Evolutionary conservation across 2,797 vertebrate genomes (phyloP).

Genomic region (Acestrorhynchus altus): DNA sequence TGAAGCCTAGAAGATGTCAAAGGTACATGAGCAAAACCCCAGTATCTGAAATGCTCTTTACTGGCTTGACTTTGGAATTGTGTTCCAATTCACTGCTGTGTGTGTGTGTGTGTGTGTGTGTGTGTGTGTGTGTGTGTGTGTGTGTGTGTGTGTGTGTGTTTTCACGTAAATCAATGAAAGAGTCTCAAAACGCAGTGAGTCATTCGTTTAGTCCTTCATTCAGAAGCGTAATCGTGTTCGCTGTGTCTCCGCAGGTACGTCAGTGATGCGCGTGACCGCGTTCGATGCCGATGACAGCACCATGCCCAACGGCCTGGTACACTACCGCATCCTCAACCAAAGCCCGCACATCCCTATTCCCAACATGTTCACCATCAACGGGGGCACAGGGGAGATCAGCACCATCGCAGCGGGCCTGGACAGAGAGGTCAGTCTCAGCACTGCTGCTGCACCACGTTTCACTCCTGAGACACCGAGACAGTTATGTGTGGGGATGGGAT

Average conservation of each 20-base stretch:
- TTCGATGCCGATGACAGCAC: constrained; percentile 91
- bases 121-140: constrained; percentile 23
- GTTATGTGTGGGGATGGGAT: too few species aligned
- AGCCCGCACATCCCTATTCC: constrained; percentile 93
- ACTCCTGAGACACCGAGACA: background rate
- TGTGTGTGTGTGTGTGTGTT: background rate
- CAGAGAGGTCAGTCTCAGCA: constrained; percentile 86
- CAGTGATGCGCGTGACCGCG: constrained; percentile 96
- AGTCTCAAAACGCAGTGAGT: constrained; percentile 34
- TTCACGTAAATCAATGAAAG: constrained; percentile 32
- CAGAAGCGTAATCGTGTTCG: constrained; percentile 29
- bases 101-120: constrained; percentile 13
- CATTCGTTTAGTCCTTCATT: background rate
- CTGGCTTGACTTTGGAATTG: background rate
- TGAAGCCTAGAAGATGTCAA: too few species aligned
- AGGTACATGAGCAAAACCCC: too few species aligned
- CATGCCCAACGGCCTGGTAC: constrained; percentile 95
- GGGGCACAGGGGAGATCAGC: constrained; percentile 93
- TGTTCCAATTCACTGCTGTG: too few species aligned
- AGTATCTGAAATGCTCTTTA: constrained; percentile 40
- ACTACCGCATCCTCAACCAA: constrained; percentile 94
- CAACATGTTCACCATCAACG: constrained; percentile 98
- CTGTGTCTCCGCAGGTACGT: constrained; percentile 82
- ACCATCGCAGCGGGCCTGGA: constrained; percentile 95
- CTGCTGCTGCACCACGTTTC: background rate